Conservation (phyloP, 92 coral and sea anemone genomes). For the Ricordea florida region DNA sequence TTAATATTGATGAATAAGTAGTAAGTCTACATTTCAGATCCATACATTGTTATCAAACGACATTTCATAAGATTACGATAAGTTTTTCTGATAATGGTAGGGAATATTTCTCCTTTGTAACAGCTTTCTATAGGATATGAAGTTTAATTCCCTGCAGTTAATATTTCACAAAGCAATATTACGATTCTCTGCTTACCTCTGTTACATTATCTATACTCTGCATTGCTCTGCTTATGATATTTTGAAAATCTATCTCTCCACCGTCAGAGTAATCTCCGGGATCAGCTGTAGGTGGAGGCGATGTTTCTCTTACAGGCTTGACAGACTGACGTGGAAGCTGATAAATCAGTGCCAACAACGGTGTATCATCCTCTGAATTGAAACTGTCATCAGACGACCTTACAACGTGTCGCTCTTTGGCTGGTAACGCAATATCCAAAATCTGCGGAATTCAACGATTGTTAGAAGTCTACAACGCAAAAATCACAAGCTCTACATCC, state of each 20-base stretch:
- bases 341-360: not conserved
- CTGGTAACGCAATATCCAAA: no score
- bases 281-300: not conserved
- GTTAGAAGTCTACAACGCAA: no score
- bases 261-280: constrained; percentile 2
- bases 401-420: not conserved
- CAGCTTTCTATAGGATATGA: not conserved
- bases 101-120: not conserved
- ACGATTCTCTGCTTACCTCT: not conserved
- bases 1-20: not conserved
- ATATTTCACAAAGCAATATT: not conserved
- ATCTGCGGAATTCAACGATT: no score
- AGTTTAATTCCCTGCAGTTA: no score
- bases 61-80: no score
- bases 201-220: not conserved
- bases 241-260: not conserved
- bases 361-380: not conserved
- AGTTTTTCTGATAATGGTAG: no score
- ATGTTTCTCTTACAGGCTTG: not conserved
- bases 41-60: no score
- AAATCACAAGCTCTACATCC: no score
- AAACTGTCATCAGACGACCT: not conserved
- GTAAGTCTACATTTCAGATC: not conserved
- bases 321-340: not conserved
- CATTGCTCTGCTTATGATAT: not conserved